These are phyloP conservation scores for Agrilus biguttatus DNA, from an alignment of 2,888 invertebrate species.

Conservation along the genomic window DNA sequence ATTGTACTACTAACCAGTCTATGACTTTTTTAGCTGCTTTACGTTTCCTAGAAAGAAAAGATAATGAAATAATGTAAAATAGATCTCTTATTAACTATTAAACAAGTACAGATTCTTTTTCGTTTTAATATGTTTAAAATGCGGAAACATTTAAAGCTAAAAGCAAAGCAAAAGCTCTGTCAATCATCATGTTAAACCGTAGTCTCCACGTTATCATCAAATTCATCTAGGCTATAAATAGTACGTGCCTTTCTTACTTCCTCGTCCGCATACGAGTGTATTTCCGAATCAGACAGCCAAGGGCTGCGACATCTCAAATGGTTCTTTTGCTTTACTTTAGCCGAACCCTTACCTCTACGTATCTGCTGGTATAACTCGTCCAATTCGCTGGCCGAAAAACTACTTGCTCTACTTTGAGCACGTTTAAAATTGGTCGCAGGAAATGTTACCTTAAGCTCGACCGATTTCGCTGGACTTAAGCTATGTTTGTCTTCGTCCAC, in stretches of 20 bases:
- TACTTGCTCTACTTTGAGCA: slow-evolving; percentile 42
- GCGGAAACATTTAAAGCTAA: slow-evolving; percentile 6
- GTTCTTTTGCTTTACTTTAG: slow-evolving; percentile 1
- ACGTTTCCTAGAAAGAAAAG: no score
- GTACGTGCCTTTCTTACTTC: slow-evolving; percentile 11
- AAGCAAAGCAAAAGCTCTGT: slow-evolving; percentile 6
- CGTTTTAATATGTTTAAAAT: neutral
- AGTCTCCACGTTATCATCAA: slow-evolving; percentile 20
- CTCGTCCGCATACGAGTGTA: slow-evolving; percentile 20
- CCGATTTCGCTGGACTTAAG: slow-evolving; percentile 18
- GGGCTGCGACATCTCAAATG: slow-evolving; percentile 13
- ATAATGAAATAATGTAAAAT: no score
- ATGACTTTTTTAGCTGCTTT: no score
- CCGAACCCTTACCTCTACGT: slow-evolving; percentile 31
- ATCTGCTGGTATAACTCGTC: slow-evolving; percentile 61
- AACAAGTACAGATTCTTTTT: no score
- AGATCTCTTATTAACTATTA: no score
- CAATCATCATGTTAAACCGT: slow-evolving; percentile 10
- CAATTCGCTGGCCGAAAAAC: slow-evolving; percentile 41
- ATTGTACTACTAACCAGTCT: no score
- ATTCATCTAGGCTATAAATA: slow-evolving; percentile 13
- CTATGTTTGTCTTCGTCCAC: slow-evolving; percentile 18
- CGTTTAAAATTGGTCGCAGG: slow-evolving; percentile 33
- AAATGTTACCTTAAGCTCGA: slow-evolving; percentile 25
- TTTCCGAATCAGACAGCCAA: slow-evolving; percentile 25